Evolutionary conservation across 2,113 vertebrate genomes (phyloP).

Genomic region (Mustelus asterias): DNA sequence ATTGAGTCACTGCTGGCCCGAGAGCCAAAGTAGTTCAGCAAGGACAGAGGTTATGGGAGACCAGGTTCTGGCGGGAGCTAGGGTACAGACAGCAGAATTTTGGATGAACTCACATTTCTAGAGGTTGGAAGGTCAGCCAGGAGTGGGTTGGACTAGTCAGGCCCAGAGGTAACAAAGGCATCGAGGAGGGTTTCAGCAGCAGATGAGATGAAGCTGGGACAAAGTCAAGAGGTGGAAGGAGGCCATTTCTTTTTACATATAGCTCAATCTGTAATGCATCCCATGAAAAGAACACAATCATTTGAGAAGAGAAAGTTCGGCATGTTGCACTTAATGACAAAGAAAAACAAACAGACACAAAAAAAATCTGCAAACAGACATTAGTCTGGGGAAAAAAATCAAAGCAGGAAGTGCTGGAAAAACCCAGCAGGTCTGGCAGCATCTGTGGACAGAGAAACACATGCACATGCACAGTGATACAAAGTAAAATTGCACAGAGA

Average conservation of each 20-base stretch:
- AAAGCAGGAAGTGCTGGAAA: too few species aligned
- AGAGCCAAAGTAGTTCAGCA: background rate
- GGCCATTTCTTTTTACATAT: background rate
- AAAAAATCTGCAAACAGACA: background rate
- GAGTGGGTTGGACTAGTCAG: background rate
- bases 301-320: background rate
- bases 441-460: too few species aligned
- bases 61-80: too few species aligned
- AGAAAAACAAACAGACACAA: background rate
- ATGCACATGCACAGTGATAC: background rate
- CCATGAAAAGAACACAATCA: background rate
- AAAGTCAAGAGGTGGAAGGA: background rate
- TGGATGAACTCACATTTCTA: too few species aligned
- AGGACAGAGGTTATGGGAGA: background rate
- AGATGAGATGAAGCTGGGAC: too few species aligned
- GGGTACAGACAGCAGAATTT: background rate
- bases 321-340: background rate
- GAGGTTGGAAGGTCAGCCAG: background rate
- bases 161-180: background rate
- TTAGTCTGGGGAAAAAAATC: background rate
- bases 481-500: background rate
- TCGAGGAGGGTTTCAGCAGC: too few species aligned
- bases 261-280: background rate
- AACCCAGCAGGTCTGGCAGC: too few species aligned
- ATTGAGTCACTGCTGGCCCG: background rate